phyloP scores from a whole-genome alignment of 1,140 invertebrate genomes.

The Pseudobourletiella spinata region DNA sequence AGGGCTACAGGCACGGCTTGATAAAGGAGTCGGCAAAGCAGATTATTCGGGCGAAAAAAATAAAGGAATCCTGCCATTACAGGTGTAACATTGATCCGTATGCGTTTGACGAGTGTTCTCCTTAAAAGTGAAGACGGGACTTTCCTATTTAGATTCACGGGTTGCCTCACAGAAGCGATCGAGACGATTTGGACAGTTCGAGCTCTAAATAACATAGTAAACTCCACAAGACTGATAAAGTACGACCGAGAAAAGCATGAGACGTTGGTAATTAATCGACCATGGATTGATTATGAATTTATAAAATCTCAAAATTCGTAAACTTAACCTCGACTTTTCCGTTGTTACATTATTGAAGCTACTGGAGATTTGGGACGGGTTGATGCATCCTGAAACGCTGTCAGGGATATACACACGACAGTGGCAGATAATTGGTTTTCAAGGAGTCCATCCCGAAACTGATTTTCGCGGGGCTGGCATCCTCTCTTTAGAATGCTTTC shows the following conservation, averaged over 20 bases:
- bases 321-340: too few species aligned
- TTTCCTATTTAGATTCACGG: conserved; percentile 1
- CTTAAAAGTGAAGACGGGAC: too few species aligned
- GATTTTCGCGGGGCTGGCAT: conserved; percentile 97
- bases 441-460: conserved; percentile 94
- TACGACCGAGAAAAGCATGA: conserved; percentile 1
- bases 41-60: conserved; percentile 10
- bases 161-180: neutral
- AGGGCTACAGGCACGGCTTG: neutral
- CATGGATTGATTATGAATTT: too few species aligned
- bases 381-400: conserved; percentile 65
- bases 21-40: neutral
- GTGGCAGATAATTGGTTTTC: conserved; percentile 92
- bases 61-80: conserved; percentile 9
- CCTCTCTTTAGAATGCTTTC: conserved; percentile 83
- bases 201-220: neutral
- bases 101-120: too few species aligned
- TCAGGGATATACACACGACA: conserved; percentile 70
- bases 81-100: neutral
- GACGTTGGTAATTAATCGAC: neutral
- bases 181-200: conserved; percentile 1
- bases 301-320: too few species aligned
- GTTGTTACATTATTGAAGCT: conserved; percentile 45
- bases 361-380: conserved; percentile 61
- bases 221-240: neutral